Evolutionary conservation across 2,888 invertebrate species (phyloP), one percentile per base, ranked within the genome.

Genomic region (Melikaiella ostensackeni): DNA sequence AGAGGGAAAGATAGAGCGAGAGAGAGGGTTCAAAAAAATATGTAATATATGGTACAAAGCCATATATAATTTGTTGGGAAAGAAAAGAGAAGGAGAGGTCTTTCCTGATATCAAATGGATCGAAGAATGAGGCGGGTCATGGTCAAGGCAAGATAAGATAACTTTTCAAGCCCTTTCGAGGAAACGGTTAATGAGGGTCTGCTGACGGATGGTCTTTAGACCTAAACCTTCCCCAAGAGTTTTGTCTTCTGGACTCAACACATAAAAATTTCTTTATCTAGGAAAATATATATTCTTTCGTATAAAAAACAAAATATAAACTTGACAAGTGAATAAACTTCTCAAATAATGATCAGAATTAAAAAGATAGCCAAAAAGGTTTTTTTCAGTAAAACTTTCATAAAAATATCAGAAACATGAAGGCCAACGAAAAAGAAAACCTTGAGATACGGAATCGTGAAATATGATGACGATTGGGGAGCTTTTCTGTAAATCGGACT

Each of bases 101-200:
- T 66, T 27, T 27, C 5, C 1, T 27, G 57, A 16, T n/a, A n/a
- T n/a, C n/a, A n/a, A n/a, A n/a, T n/a, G n/a, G n/a, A n/a, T n/a
- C n/a, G n/a, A n/a, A n/a, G n/a, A n/a, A n/a, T 80, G 77, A 82
- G 81, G 80, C 79, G 82, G 79, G 81, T 82, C 81, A 82, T 84
- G 83, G 79, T 80, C 80, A 80, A 83, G 88, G 46, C 19, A 50
- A 16, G 46, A 89, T 89, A 89, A 88, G 86, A 85, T 87, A 88
- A 88, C 87, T 83, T 80, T 84, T 77, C 85, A 83, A 83, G 86
- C 84, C 84, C 81, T 88, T 86, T 83, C 81, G 76, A 62, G 82
- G 76, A 83, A 85, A 79, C 85, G 83, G 87, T 89, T 89, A 90
- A 90, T 86, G 89, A 89, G 85, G 88, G 88, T 89, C 82, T 74